Base-by-base conservation (phyloP, 2,888 invertebrate genomes). In the Tenthredo amoena region DNA sequence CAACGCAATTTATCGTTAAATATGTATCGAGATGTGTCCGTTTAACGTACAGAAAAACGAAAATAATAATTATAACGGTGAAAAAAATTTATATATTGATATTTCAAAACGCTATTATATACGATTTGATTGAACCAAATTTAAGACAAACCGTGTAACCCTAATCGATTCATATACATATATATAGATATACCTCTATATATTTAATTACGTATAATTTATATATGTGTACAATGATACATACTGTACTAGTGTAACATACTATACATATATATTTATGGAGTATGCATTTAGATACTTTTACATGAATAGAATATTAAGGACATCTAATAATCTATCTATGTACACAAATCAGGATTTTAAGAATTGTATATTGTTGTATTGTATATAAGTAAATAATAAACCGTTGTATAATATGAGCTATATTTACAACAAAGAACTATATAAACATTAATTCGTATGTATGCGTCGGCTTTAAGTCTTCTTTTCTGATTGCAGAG, bases 361-460 rank as follows among this genome's bases (percentile, higher is more conserved):
- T 83, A 71, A 71, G 71, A 71, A 83, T 83, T 83, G 83, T 83
- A 83, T 83, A 83, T 83, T 83, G 68, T 83, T 83, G 83, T 83
- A 83, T 68, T 83, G 83, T 83, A 83, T 68, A 83, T 83, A 83
- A 83, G 83, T 83, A 83, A 83, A 68, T 62, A 50, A 82, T 83
- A 83, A 83, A 83, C 71, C 71, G 83, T 83, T 83, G 83, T 83
- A 71, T 71, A 83, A 68, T 83, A 83, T 83, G 26, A 83, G 68
- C 50, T 83, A 83, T 83, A 83, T 83, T 83, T 68, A 68, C 83
- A 83, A 68, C 83, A 50, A 83, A 65, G 47, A 47, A 83, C 21
- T 43, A 74, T 74, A 40, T 26, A 43, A 74, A 40, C 18, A 43
- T 43, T 5, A 37, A n/a, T 31, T 71, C 10, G 47, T 43, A 10